Percentiles rank a stretch among this genome's conserved stretches.
Conservation (phyloP, 2,888 invertebrate species). For the Pristionchus fissidentatus region DNA sequence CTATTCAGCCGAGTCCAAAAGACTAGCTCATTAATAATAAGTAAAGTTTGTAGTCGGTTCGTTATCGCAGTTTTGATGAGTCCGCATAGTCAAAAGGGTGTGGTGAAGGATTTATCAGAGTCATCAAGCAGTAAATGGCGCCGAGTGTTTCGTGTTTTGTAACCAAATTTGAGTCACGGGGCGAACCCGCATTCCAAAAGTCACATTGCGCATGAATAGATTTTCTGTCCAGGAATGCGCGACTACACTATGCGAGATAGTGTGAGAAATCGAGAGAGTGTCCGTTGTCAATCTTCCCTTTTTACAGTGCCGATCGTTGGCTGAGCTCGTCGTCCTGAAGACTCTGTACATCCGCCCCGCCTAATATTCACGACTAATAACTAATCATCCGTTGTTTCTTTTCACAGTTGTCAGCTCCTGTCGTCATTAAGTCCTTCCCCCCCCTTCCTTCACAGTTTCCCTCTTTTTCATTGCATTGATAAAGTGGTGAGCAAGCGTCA, state of each 20-base stretch:
- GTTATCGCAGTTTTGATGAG: too few relatives aligned
- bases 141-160: too few relatives aligned
- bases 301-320: conserved; percentile 24
- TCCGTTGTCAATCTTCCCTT: too few relatives aligned
- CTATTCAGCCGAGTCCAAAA: too few relatives aligned
- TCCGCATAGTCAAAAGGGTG: too few relatives aligned
- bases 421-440: not conserved
- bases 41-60: too few relatives aligned
- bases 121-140: too few relatives aligned
- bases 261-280: too few relatives aligned
- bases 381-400: not conserved
- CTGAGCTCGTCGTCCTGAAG: not conserved
- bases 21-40: too few relatives aligned
- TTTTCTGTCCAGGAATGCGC: not conserved
- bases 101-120: too few relatives aligned
- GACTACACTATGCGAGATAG: too few relatives aligned
- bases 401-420: not conserved
- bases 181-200: not conserved
- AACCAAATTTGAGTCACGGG: too few relatives aligned
- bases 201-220: not conserved
- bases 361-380: conserved; percentile 11
- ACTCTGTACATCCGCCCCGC: not conserved
- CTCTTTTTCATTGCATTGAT: conserved; percentile 42
- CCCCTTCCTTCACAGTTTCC: not conserved
- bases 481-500: conserved; percentile 21